These are phyloP conservation scores for Hylyphantes graminicola DNA, from an alignment of 1,140 invertebrate species.

Conservation along the genomic window DNA sequence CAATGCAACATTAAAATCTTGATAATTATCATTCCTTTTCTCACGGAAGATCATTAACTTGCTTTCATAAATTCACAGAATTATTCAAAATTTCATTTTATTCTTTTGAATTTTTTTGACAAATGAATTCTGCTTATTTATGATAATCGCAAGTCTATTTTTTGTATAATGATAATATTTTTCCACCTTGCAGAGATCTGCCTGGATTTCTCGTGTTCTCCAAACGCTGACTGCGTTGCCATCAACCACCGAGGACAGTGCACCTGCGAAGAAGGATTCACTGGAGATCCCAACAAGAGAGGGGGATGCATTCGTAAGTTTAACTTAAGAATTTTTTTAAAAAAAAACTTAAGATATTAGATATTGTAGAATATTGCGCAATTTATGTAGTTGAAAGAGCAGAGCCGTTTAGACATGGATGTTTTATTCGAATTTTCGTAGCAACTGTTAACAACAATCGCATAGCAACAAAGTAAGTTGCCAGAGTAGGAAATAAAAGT, in stretches of 20 bases:
- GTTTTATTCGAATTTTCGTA: too few relatives aligned
- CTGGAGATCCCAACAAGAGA: constrained; percentile 88
- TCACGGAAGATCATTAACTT: background rate
- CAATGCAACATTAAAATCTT: too few relatives aligned
- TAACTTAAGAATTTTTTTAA: background rate
- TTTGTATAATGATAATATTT: background rate
- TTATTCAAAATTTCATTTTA: background rate
- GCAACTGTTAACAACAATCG: too few relatives aligned
- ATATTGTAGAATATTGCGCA: too few relatives aligned
- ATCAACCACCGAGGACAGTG: constrained; percentile 76
- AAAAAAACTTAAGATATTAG: too few relatives aligned
- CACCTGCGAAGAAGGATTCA: constrained; percentile 81
- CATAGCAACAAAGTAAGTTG: too few relatives aligned
- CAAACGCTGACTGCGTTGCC: constrained; percentile 83
- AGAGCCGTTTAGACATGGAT: too few relatives aligned
- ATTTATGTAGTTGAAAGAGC: too few relatives aligned
- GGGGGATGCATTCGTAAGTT: constrained; percentile 77
- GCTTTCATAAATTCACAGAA: background rate
- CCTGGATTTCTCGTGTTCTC: constrained; percentile 81
- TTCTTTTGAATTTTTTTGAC: background rate
- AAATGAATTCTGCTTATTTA: background rate
- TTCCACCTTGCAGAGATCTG: constrained; percentile 73
- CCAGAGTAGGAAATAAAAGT: too few relatives aligned
- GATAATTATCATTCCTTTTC: too few relatives aligned
- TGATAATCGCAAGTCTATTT: too few relatives aligned